A percentile compares a stretch with the other conserved stretches of the same genome.
phyloP scores from a whole-genome alignment of 2,797 vertebrate species.

The Platalea minor region DNA sequence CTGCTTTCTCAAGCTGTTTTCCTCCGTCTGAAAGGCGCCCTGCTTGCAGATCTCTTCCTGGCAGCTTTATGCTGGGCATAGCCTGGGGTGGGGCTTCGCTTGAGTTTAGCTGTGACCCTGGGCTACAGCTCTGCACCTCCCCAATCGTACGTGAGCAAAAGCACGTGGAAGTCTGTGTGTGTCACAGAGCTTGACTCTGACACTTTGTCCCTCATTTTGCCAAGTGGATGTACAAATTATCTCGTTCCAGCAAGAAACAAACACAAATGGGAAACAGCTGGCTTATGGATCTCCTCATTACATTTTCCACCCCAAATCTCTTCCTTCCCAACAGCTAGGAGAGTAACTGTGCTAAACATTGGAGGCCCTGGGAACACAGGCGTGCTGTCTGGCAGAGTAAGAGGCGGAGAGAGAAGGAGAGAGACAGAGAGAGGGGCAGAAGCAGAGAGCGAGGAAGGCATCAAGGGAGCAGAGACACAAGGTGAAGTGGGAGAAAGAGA shows the following conservation, averaged over 20 bases:
- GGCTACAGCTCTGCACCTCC: background rate
- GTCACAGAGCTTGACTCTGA: background rate
- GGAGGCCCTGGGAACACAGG: background rate
- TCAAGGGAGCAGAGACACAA: background rate
- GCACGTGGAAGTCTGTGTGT: accelerated
- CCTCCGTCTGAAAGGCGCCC: background rate
- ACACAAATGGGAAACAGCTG: conserved; percentile 3
- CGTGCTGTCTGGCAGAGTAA: background rate
- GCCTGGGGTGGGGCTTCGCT: background rate
- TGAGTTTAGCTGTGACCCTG: background rate
- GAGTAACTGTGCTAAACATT: background rate
- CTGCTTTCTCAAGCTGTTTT: background rate
- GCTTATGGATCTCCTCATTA: conserved; percentile 6
- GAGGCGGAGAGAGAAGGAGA: background rate
- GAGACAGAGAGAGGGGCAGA: background rate
- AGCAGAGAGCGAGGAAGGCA: background rate
- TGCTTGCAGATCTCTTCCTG: background rate
- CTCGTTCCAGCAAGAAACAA: background rate
- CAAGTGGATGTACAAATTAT: background rate
- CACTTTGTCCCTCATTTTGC: background rate
- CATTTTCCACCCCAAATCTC: background rate
- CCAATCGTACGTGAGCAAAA: background rate
- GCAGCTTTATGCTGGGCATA: background rate
- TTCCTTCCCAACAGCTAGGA: background rate
- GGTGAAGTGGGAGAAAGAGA: background rate